Base-by-base conservation (phyloP, 2,888 invertebrate species). In the Drosophila subquinaria region DNA sequence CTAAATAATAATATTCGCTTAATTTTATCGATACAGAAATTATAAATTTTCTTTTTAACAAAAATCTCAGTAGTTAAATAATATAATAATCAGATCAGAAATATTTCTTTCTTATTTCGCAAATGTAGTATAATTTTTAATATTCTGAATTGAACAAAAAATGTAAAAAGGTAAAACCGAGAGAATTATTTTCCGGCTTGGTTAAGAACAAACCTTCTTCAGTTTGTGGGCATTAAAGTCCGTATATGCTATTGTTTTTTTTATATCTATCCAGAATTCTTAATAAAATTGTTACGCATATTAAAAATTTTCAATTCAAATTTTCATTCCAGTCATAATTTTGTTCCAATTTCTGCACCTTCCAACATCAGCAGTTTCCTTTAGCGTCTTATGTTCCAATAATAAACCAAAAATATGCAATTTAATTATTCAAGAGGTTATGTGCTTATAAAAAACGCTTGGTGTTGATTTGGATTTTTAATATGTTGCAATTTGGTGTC, bases 401-500 rank as follows among this genome's bases (percentile, higher is more conserved):
- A 81, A 76, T 75, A 72, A 74, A 67, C 52, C 71, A 60, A 71
- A 50, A 33, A 52, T 27, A 30, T 59, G 59, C 72, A 62, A 76
- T 71, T 84, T 62, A 84, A 88, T 76, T 71, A 85, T 84, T 75
- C 59, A 84, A 8, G 35, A 47, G 43, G 17, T 69, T 38, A 30
- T 63, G 55, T 56, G 65, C 15, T 50, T 55, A 69, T 69, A 42
- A 60, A 77, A 79, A 62, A 56, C 53, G 69, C 50, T 68, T 67
- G 53, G 43, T 52, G 56, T 69, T 76, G 76, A 66, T 67, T 86
- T 71, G 48, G 51, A 47, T 61, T 80, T 84, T 88, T 83, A 84
- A 83, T 83, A 87, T 83, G 73, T 63, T 70, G 69, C 76, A 79
- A 87, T 86, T 87, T 53, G 64, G 47, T 89, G 76, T 73, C 84